Evolutionary conservation across 2,113 vertebrate genomes (phyloP), one percentile per base, ranked within the genome.

Genomic region (Marmota monax): DNA sequence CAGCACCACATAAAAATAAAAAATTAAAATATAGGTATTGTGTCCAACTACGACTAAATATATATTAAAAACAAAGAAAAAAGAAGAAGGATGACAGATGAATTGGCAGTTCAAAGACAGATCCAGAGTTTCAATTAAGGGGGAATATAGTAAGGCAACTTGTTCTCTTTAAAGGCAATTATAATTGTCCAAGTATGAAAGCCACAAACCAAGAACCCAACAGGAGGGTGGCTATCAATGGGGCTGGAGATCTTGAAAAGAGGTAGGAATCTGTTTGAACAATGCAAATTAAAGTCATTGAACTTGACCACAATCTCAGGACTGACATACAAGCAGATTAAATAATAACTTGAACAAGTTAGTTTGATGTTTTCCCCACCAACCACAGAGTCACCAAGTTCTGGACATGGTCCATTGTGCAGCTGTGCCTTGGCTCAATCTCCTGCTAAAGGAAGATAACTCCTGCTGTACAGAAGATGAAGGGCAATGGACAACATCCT

Each of bases 261-360:
- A 25, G 61, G 51, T 61, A 84, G 29, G 22, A 23, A 73, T 76
- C 56, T 51, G 20, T 42, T 56, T 67, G 73, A 27, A 74, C 88
- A 51, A 92, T 56, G 45, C 34, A 86, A 92, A 96, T 13, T 34
- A 69, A 80, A 88, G 77, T 61, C 67, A 37, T 80, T 73, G 77
- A 90, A 74, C 20, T 83, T 63, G 58, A 73, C 48, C 51, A 37
- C n/a, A 42, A 37, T 77, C 39, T 58, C 37, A 61, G 69, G 20
- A 25, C 73, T 76, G 78, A 53, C 39, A 27, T 39, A 58, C 29
- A 84, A 85, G 45, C 23, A 67, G 45, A 80, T 88, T 80, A 76
- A 84, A 76, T 39, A 70, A 84, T 7, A 89, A 84, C 48, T 48
- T 4, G 63, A 77, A 72, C 42, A 37, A 65, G 58, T 22, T 29